Evolutionary conservation across 64 coral and sea anemone species (phyloP), one percentile per base, ranked within the genome.

Genomic region (Stylophora pistillata): DNA sequence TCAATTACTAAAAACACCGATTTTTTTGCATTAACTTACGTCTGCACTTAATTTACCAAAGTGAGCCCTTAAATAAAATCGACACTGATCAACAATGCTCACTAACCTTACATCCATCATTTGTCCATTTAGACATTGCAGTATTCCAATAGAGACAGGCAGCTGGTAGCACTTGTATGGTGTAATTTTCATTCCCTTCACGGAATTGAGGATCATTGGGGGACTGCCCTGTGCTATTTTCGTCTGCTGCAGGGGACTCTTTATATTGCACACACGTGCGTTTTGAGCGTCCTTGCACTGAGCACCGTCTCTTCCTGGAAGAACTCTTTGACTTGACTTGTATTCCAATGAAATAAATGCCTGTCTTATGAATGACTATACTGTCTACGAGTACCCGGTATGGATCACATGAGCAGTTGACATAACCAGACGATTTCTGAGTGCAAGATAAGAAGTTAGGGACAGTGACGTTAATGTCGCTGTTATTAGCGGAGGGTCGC

Each of bases 111-210:
- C 89, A 91, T 17, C 89, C 89, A 37, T 91, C 55, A 73, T 21
- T 16, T 57, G 71, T 66, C 89, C 89, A 91, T 17, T 61, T 76
- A 18, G 58, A 37, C 15, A 61, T 4, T 15, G 72, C 56, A 1
- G 30, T 18, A 1, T 56, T 75, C 89, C 89, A 91, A 56, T 83
- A 91, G 31, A 91, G 30, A 63, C 89, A 91, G 13, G 61, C 89
- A 52, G 89, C 71, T 37, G 79, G 78, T 6, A 60, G 23, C 10
- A 55, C 70, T 34, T 84, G 54, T 21, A 91, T 73, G 2, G 68
- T 60, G 66, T 91, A 91, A 21, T 58, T 58, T 34, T 30, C 77
- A 18, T 56, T 52, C n/a, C 23, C 74, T 33, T 29, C 56, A 12
- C n/a, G n/a, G n/a, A n/a, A n/a, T n/a, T n/a, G n/a, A n/a, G n/a